Evolutionary conservation across 2,888 invertebrate genomes (phyloP), one percentile per base, ranked within the genome.

Genomic region (Chouioia cunea): DNA sequence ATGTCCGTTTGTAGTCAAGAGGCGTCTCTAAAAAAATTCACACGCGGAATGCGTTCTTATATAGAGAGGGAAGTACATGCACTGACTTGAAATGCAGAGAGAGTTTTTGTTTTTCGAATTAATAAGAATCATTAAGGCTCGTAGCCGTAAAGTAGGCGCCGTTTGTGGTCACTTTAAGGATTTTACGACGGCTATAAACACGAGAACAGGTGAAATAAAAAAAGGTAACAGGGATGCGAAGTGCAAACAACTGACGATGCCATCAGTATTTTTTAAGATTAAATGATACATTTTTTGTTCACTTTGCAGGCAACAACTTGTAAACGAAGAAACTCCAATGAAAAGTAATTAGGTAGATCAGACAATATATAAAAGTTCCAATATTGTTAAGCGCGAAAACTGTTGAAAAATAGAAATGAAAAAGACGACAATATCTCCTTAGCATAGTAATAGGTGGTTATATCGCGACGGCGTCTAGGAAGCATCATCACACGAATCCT

Each of bases 71-170:
- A 36, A 10, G 23, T 18, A 15, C 18, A 18, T 18, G 8, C 16
- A 23, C 36, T 50, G 48, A 65, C 36, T 69, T 69, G 69, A 69
- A 73, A 65, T 60, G 62, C 60, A 43, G 27, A 60, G 50, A 47
- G 65, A 56, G 46, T 57, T 58, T 69, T 69, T 36, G 36, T 36
- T 73, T 56, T 53, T 69, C 58, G 63, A 69, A 62, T 69, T 66
- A 62, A 66, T 73, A 73, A 73, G 65, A 69, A 73, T 69, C 69
- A 53, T 57, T 65, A 65, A 73, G 46, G 44, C 60, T 65, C 60
- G 58, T 57, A 23, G 53, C 46, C 48, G 60, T 58, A 69, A 69
- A 69, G 65, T 69, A 57, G 18, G 18, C 46, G 44, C 43, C 53
- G 53, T 23, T 56, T 47, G 56, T 50, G 65, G 60, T 52, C 69